These are phyloP conservation scores for Spodoptera picta DNA, from an alignment of 2,888 invertebrate genomes.

Conservation along the genomic window DNA sequence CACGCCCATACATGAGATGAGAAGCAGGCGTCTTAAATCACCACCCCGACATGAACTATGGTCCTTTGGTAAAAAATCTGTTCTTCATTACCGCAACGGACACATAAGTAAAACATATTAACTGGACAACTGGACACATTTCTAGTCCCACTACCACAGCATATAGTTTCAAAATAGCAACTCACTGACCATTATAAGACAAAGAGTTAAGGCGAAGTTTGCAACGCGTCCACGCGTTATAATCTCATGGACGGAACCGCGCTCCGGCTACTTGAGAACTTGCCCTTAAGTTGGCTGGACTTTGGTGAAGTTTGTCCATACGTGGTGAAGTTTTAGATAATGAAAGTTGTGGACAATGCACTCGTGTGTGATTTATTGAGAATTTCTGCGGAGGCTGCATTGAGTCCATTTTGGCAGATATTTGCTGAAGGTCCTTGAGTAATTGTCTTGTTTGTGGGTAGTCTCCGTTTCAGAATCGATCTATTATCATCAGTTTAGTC, in stretches of 20 bases:
- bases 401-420: not conserved
- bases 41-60: no score
- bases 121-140: not conserved
- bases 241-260: slow-evolving; percentile 64
- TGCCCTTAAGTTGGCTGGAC: slow-evolving; percentile 58
- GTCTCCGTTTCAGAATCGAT: no score
- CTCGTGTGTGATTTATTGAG: slow-evolving; percentile 44
- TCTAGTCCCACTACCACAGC: not conserved
- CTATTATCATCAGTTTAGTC: no score
- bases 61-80: no score
- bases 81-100: no score
- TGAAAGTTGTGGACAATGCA: slow-evolving; percentile 42
- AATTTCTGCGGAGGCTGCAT: slow-evolving; percentile 17
- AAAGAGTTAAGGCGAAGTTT: slow-evolving; percentile 64
- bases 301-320: slow-evolving; percentile 46
- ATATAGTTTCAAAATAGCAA: slow-evolving; percentile 34
- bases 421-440: no score
- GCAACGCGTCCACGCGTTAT: slow-evolving; percentile 63
- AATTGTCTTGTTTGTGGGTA: no score
- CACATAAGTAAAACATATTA: not conserved
- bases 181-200: slow-evolving; percentile 44
- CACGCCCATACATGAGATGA: no score
- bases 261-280: slow-evolving; percentile 62
- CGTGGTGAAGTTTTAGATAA: slow-evolving; percentile 52
- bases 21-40: no score